Evolutionary conservation across 2,888 invertebrate genomes (phyloP), one percentile per base, ranked within the genome.

Genomic region (Timema cristinae): DNA sequence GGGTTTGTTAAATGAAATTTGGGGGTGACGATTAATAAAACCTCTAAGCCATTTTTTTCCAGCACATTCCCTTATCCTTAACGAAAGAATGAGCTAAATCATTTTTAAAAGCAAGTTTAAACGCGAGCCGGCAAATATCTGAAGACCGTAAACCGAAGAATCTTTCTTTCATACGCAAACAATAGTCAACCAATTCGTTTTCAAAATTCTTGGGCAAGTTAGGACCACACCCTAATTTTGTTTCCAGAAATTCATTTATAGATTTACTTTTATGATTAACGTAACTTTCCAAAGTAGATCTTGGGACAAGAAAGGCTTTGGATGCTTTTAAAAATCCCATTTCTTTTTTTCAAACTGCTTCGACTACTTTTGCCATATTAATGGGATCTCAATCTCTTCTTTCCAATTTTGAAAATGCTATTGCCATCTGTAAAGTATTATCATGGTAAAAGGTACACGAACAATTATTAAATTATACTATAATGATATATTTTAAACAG

Each of bases 251-350:
- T 50, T 69, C 59, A 5, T 69, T 49, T 51, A 56, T 32, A 15
- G 52, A 48, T 32, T 48, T 10, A 16, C 47, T 15, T 6, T n/a
- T 32, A n/a, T 54, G 47, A 47, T 32, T 68, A 10, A 56, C 56
- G n/a, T 56, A 69, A 9, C 59, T 32, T 48, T 56, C 56, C 6
- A 69, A 16, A 9, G 69, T 47, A n/a, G 47, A 13, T 9, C 15
- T 8, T 4, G 49, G 48, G 5, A 56, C 56, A 54, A 13, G 15
- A 48, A 56, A 69, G 10, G 10, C n/a, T 48, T 56, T 54, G n/a
- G 56, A 54, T 47, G 68, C 48, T 48, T 56, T 56, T 15, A 47
- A 56, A 49, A 11, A 48, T 13, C 69, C 69, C 69, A 56, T 69
- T 56, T 69, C 69, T 6, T 9, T 48, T 13, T 47, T 47, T 48